Percentiles rank a stretch among this genome's conserved stretches.
phyloP scores from a whole-genome alignment of 2,113 vertebrate genomes.

The Pseudorectes ferrugineus region DNA sequence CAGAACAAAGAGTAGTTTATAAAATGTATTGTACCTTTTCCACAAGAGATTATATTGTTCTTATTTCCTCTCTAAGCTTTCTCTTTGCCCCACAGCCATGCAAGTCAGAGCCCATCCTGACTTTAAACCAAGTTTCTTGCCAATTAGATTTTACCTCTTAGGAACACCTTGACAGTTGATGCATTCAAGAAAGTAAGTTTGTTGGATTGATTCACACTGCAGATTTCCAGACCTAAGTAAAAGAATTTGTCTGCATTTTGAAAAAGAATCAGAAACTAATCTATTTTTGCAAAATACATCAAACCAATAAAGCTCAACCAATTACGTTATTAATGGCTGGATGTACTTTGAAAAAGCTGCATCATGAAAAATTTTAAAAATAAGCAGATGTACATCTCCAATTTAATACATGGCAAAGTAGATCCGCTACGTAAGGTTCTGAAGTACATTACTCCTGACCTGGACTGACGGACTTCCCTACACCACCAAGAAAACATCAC shows the following conservation, averaged over 20 bases:
- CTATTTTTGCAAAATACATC: neutral
- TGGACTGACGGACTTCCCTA: neutral
- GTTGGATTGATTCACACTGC: neutral
- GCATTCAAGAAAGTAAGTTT: neutral
- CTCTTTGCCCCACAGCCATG: neutral
- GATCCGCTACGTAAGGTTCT: fast-evolving
- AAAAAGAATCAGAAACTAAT: neutral
- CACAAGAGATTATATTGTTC: neutral
- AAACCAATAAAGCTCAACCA: neutral
- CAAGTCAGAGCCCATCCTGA: neutral
- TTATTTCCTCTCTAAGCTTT: neutral
- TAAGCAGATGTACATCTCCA: neutral
- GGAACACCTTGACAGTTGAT: neutral
- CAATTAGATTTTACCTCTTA: neutral
- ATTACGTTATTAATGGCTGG: neutral
- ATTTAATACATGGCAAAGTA: neutral
- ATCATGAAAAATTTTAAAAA: neutral
- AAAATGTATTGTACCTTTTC: neutral
- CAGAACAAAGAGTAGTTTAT: neutral
- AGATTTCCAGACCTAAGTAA: neutral
- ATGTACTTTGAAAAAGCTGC: neutral
- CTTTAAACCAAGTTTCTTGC: neutral
- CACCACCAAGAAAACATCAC: neutral
- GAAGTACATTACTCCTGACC: neutral
- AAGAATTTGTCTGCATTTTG: neutral